A percentile compares a stretch with the other conserved stretches of the same genome.
These are phyloP conservation scores for Ctena decussata DNA, from an alignment of 2,888 invertebrate species.

Conservation along the genomic window DNA sequence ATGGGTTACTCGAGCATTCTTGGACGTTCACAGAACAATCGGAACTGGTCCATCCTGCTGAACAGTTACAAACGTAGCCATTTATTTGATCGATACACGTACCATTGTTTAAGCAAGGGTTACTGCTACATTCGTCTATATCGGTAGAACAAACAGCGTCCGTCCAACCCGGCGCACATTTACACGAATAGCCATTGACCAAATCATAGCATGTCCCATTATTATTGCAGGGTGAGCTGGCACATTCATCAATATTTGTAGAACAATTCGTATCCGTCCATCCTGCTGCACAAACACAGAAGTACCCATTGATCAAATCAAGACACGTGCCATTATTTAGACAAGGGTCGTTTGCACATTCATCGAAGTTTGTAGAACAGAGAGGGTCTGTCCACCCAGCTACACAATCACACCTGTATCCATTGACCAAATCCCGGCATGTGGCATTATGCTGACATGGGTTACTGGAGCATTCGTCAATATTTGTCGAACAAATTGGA, in stretches of 20 bases:
- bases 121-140: background rate
- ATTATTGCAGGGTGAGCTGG: background rate
- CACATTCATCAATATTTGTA: background rate
- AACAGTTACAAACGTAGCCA: slow-evolving; percentile 23
- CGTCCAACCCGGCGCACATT: background rate
- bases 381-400: background rate
- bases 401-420: slow-evolving; percentile 42
- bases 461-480: slow-evolving; percentile 42
- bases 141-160: background rate
- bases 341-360: background rate
- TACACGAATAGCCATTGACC: background rate
- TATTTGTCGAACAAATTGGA: slow-evolving; percentile 29
- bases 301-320: background rate
- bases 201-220: background rate
- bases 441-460: slow-evolving; percentile 48
- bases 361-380: background rate
- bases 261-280: background rate
- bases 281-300: background rate
- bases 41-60: slow-evolving; percentile 38
- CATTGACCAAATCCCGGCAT: slow-evolving; percentile 45
- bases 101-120: background rate
- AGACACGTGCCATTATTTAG: background rate
- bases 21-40: slow-evolving; percentile 22
- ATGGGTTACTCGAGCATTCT: slow-evolving; percentile 66
- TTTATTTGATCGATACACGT: background rate